Percentiles rank a stretch among this genome's conserved stretches.
Evolutionary conservation across 2,888 invertebrate species (phyloP).

Genomic region (Agonopterix alstromeriana): DNA sequence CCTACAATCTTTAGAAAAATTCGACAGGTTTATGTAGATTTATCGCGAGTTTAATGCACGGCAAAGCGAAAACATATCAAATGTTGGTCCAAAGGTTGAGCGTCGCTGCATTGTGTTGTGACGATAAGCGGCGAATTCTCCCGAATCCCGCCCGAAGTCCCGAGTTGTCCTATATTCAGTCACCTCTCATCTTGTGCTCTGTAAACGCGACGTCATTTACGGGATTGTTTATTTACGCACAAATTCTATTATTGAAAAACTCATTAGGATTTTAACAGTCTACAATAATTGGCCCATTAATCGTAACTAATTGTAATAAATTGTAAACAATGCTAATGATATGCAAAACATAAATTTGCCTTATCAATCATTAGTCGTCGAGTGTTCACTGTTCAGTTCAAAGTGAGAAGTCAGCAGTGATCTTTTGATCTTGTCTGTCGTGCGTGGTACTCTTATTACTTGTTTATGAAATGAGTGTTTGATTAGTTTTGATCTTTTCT

Average conservation of each 20-base stretch:
- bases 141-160: slow-evolving; percentile 43
- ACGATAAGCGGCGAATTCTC: slow-evolving; percentile 38
- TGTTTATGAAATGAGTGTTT: slow-evolving; percentile 14
- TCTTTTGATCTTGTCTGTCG: slow-evolving; percentile 10
- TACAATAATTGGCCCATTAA: neutral
- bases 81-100: no score
- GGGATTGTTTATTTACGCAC: slow-evolving; percentile 32
- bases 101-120: slow-evolving; percentile 9
- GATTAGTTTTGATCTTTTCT: slow-evolving; percentile 15
- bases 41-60: no score
- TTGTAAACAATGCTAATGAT: slow-evolving; percentile 6
- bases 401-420: slow-evolving; percentile 21
- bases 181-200: slow-evolving; percentile 28
- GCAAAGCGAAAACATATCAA: no score
- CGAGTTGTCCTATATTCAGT: slow-evolving; percentile 54
- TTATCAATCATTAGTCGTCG: slow-evolving; percentile 27
- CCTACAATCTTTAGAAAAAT: no score
- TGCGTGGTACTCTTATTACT: slow-evolving; percentile 4
- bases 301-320: neutral
- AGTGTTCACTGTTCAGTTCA: slow-evolving; percentile 17
- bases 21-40: no score
- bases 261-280: neutral
- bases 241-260: neutral
- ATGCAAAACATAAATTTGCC: slow-evolving; percentile 4
- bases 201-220: slow-evolving; percentile 25